Percentiles rank a stretch among this genome's conserved stretches.
Evolutionary conservation across 30 jellyfish, hydroid and myxozoan genomes (phyloP).

Genomic region (Hydractinia symbiolongicarpus): DNA sequence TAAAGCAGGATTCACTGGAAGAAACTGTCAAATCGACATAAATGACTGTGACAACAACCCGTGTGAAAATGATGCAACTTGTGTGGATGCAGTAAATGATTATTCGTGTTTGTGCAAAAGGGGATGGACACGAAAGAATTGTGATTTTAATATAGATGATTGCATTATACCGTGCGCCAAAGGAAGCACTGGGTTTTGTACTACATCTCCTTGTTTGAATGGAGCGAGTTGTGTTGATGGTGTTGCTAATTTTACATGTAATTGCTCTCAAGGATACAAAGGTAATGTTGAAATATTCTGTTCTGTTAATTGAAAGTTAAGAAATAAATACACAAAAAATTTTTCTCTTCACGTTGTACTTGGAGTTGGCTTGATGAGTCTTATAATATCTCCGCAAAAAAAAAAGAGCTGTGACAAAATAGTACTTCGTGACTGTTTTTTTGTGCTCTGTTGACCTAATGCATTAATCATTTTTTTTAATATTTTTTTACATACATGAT

Average conservation of each 20-base stretch:
- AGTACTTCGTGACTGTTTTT: no score
- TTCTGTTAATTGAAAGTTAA: no score
- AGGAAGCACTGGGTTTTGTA: background rate
- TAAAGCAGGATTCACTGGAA: constrained; percentile 25
- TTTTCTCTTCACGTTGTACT: no score
- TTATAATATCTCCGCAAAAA: no score
- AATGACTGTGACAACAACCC: constrained; percentile 19
- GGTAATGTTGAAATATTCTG: constrained; percentile 21
- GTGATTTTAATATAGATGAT: constrained; percentile 10
- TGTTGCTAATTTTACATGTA: constrained; percentile 57
- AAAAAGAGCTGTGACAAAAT: no score
- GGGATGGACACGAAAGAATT: constrained; percentile 30
- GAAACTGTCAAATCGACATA: constrained; percentile 9
- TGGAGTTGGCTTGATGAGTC: no score
- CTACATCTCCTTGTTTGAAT: constrained; percentile 25
- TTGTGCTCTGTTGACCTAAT: no score
- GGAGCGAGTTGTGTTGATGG: constrained; percentile 56
- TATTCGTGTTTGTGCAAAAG: constrained; percentile 10
- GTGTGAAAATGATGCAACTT: constrained; percentile 26
- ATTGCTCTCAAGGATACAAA: constrained; percentile 57
- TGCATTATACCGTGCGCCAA: constrained; percentile 20
- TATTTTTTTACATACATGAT: no score
- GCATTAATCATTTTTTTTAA: no score
- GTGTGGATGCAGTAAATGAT: constrained; percentile 32
- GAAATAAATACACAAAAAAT: no score